Evolutionary conservation across 1,140 invertebrate species (phyloP), one percentile per base, ranked within the genome.

Genomic region (Panagrolaimus sp.): DNA sequence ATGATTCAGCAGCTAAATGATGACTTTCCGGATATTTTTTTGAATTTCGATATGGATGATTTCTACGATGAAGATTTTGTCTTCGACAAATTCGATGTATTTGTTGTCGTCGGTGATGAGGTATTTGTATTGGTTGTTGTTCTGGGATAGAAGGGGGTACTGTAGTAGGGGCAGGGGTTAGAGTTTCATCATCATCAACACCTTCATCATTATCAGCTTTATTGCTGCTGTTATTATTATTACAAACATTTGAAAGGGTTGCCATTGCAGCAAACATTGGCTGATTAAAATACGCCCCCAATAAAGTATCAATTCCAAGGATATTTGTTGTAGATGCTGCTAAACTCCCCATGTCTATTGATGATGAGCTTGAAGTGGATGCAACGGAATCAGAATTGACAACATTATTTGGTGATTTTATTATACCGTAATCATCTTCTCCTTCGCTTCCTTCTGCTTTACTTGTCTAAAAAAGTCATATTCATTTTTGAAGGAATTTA

Each of bases 261-360:
- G 51, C 51, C 51, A 57, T 57, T 20, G 51, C 51, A 4, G 51
- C 51, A 8, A 57, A 25, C 51, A 57, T 57, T 57, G 51, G 51
- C n/a, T 57, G 51, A 57, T 27, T 27, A 23, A 57, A 57, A 57
- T 57, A 57, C 4, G 51, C 51, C 20, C 51, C 51, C 13, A 57
- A 16, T 13, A 57, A 11, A 9, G 51, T 57, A 57, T 57, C 51
- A 57, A 57, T 57, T 20, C 51, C 51, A 20, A 57, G 27, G 11
- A 57, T 27, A 11, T 20, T 20, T 3, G 51, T 57, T 11, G 51
- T 11, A 57, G 9, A n/a, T n/a, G n/a, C n/a, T n/a, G n/a, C 20
- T 8, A 57, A 27, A 38, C 31, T 38, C 7, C 31, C 31, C 31
- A 38, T 38, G 20, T 57, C 51, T 20, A 57, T 25, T 20, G 20